These are phyloP conservation scores for Fregata magnificens DNA, from an alignment of 2,113 vertebrate genomes.

Conservation along the genomic window DNA sequence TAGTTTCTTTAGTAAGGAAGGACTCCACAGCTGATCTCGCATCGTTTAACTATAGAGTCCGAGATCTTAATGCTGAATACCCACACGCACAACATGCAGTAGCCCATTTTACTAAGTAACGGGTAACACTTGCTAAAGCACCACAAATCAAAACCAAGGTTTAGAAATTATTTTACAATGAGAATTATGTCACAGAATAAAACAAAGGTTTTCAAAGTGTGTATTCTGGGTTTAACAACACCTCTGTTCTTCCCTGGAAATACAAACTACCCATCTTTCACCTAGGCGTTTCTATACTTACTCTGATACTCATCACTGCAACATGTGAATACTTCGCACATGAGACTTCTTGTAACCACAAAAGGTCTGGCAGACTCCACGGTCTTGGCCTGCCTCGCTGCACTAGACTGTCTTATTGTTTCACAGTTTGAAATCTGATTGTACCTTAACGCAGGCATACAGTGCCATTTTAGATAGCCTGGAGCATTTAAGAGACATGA, in stretches of 20 bases:
- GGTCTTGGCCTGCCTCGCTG: not conserved
- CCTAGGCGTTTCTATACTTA: not conserved
- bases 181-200: not conserved
- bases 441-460: not conserved
- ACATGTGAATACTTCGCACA: rapidly evolving
- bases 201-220: not conserved
- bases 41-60: no score
- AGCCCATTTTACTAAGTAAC: not conserved
- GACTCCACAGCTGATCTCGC: not conserved
- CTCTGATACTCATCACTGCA: not conserved
- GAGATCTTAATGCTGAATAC: not conserved
- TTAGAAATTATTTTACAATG: not conserved
- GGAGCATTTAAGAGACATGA: not conserved
- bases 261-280: not conserved
- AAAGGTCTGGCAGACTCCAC: not conserved
- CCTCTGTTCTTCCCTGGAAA: not conserved
- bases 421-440: not conserved
- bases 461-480: not conserved
- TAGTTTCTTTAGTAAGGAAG: not conserved
- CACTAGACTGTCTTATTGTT: not conserved
- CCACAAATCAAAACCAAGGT: not conserved
- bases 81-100: no score
- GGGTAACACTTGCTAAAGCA: not conserved
- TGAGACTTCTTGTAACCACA: not conserved
- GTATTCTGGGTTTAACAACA: not conserved